Evolutionary conservation across 2,113 vertebrate genomes (phyloP), one percentile per base, ranked within the genome.

Genomic region (Climacteris rufus): DNA sequence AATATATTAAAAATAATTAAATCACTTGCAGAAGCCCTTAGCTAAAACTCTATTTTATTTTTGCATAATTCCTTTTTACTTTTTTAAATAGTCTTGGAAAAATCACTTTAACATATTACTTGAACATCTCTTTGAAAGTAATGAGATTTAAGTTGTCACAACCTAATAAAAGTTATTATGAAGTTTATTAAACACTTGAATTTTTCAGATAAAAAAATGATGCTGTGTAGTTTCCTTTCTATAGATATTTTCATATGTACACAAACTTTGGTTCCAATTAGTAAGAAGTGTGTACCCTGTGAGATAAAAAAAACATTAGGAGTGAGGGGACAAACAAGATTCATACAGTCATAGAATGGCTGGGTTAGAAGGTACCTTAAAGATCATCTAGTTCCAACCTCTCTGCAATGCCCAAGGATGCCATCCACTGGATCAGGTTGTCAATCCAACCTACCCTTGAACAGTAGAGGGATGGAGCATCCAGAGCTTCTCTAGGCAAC

Each of bases 381-480:
- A 10, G 37, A 45, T 71, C 22, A 44, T n/a, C 13, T 30, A 4
- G 5, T 78, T 64, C 37, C 37, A 44, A 8, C 3, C 16, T 57
- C 21, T 33, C 24, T 15, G 16, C 23, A 19, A 21, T n/a, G 2
- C 37, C 7, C 19, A 0, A 0, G 21, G 16, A 52, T 25, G 8
- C 16, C 9, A 50, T 39, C 7, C 23, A 39, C 19, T 56, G 37
- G 9, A 50, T n/a, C 13, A 57, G 19, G 9, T 3, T 78, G 9
- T 9, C 21, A 33, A 45, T 45, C 20, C 57, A n/a, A 13, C 11
- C 13, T 50, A 6, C 3, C 6, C 28, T 70, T 57, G 44, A 50
- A 44, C 13, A 25, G 5, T 50, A 27, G 19, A 57, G 13, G 37
- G 42, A 57, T 37, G 6, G 19, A 70, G 33, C 5, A 64, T 16